phyloP scores from a whole-genome alignment of 2,797 vertebrate species.

The Acanthurus leucopareius region DNA sequence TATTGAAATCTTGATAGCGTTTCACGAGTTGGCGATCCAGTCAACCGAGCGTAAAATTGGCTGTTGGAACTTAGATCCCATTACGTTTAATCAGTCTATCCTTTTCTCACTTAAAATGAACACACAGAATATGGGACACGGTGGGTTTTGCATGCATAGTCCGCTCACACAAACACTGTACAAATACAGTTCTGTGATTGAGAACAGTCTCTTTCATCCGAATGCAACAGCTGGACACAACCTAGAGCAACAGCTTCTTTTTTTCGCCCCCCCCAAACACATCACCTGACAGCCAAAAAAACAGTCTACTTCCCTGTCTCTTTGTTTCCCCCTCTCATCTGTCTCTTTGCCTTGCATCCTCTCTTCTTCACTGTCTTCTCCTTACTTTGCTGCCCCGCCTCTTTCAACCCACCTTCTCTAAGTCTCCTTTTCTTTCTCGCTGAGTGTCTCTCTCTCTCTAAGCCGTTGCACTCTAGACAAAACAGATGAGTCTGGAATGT shows the following conservation, averaged over 20 bases:
- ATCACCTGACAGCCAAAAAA: constrained; percentile 35
- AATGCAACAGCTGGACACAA: constrained; percentile 36
- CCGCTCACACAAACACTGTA: not conserved
- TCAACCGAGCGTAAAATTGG: no score
- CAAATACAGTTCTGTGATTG: not conserved
- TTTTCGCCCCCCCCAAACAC: not conserved
- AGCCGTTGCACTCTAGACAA: constrained; percentile 49
- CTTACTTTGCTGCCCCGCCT: not conserved
- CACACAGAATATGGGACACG: not conserved
- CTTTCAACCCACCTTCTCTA: not conserved
- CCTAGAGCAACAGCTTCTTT: constrained; percentile 26
- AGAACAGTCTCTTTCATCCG: constrained; percentile 2
- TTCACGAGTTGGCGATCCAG: no score
- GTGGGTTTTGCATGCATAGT: no score
- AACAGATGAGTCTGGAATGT: constrained; percentile 62
- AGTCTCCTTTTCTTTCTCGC: constrained; percentile 25
- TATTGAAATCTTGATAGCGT: no score
- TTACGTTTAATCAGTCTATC: no score
- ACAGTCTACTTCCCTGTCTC: constrained; percentile 8
- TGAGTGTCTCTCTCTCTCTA: constrained; percentile 44
- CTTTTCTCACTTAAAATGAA: not conserved
- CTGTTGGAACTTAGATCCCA: no score
- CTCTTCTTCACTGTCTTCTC: constrained; percentile 30
- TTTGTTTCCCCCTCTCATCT: constrained; percentile 35
- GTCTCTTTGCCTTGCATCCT: constrained; percentile 38